Conservation (phyloP, 2,113 vertebrate species). For the Lepidothrix coronata region DNA sequence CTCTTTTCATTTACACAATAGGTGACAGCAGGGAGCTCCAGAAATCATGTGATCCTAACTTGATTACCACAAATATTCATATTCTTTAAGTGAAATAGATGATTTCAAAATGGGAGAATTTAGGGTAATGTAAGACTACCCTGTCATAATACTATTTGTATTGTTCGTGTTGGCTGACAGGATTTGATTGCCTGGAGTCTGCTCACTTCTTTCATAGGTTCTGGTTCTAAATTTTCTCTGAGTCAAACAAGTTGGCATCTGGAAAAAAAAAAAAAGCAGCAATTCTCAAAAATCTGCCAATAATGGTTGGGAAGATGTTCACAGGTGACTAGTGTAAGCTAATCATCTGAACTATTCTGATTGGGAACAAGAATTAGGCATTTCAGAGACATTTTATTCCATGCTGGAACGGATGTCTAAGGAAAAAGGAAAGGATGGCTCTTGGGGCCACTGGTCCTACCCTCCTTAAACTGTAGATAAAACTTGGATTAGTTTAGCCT, state of each 20-base stretch:
- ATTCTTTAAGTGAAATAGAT: background rate
- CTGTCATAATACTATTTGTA: background rate
- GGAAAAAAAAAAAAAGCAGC: background rate
- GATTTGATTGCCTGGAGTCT: background rate
- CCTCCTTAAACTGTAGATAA: background rate
- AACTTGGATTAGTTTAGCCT: background rate
- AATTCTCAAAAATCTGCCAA: background rate
- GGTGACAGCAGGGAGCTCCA: background rate
- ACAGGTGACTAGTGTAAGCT: background rate
- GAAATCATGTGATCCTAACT: background rate
- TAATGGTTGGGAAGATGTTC: background rate
- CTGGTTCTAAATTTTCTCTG: background rate
- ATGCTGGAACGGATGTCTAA: background rate
- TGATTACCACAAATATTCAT: background rate
- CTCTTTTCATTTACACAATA: background rate
- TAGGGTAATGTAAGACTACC: background rate
- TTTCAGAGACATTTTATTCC: background rate
- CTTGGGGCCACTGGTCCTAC: background rate
- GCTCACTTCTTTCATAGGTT: background rate
- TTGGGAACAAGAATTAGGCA: background rate
- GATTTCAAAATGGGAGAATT: background rate
- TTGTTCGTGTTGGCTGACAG: background rate
- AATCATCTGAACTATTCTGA: background rate
- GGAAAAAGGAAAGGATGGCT: background rate
- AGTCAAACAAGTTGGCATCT: background rate